Conservation (phyloP, 2,113 vertebrate genomes). For the Myrmecobius fasciatus region DNA sequence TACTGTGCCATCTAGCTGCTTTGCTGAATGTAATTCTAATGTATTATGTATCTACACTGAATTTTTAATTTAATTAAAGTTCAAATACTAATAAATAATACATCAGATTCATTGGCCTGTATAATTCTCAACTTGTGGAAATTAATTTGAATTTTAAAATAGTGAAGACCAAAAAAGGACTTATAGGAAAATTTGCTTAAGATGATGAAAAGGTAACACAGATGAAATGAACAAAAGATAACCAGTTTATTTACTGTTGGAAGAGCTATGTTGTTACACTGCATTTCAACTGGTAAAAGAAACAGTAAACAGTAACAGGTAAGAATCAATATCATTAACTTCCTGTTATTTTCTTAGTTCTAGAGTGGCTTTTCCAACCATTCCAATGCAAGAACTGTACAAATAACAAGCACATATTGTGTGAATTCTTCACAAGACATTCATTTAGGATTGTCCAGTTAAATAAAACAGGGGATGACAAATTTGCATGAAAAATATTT, state of each 20-base stretch:
- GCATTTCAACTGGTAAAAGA: constrained; percentile 83
- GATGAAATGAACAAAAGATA: constrained; percentile 85
- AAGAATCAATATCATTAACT: constrained; percentile 79
- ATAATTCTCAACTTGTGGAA: background rate
- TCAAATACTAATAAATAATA: constrained; percentile 17
- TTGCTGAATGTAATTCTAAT: background rate
- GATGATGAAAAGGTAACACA: constrained; percentile 69
- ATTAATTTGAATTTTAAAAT: background rate
- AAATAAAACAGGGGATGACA: constrained; percentile 69
- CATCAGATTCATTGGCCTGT: background rate
- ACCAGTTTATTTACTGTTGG: constrained; percentile 86
- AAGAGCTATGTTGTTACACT: constrained; percentile 86
- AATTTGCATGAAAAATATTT: constrained; percentile 78
- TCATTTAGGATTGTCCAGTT: constrained; percentile 81
- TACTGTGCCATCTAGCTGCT: too few relatives aligned
- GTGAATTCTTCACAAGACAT: constrained; percentile 80
- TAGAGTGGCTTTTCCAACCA: constrained; percentile 80
- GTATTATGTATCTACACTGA: too few relatives aligned
- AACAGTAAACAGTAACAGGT: constrained; percentile 80
- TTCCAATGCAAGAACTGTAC: constrained; percentile 79
- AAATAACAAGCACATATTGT: constrained; percentile 79
- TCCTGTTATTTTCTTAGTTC: constrained; percentile 82
- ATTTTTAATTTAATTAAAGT: constrained; percentile 16
- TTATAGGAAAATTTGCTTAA: constrained; percentile 31
- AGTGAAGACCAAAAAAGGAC: constrained; percentile 6